These are phyloP conservation scores for Meganola albula DNA, from an alignment of 2,888 invertebrate genomes.

Conservation along the genomic window DNA sequence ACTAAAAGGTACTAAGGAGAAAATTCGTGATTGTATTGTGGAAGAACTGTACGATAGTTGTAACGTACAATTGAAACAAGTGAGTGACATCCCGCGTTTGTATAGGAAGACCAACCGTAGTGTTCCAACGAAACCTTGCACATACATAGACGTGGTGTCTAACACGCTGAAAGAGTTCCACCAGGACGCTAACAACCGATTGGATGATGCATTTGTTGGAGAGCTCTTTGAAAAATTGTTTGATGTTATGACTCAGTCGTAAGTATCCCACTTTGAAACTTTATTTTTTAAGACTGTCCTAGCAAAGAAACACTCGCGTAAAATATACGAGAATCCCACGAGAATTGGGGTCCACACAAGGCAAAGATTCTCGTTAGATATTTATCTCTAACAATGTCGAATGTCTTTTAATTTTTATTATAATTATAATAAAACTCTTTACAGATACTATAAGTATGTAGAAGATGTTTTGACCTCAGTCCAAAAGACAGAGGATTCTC, in stretches of 20 bases:
- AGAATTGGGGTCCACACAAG: no score
- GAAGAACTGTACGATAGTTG: conserved; percentile 61
- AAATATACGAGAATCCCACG: no score
- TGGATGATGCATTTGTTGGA: conserved; percentile 51
- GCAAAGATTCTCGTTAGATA: no score
- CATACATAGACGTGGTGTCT: conserved; percentile 84
- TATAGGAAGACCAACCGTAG: conserved; percentile 95
- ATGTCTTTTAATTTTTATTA: no score
- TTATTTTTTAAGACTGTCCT: neutral
- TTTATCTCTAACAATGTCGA: no score
- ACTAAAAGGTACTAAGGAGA: conserved; percentile 42
- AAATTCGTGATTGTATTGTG: conserved; percentile 59
- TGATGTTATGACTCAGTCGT: conserved; percentile 76
- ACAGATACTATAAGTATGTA: conserved; percentile 84
- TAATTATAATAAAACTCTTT: conserved; percentile 10
- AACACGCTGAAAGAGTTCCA: conserved; percentile 79
- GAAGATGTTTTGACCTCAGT: conserved; percentile 94
- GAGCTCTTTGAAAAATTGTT: conserved; percentile 59
- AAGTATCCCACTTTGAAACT: conserved; percentile 40
- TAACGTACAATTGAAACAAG: conserved; percentile 83
- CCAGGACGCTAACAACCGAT: conserved; percentile 54
- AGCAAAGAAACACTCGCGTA: no score
- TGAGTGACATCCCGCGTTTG: conserved; percentile 94
- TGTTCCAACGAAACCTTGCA: conserved; percentile 87
- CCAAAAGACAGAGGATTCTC: conserved; percentile 95